phyloP scores from a whole-genome alignment of 2,888 invertebrate genomes.

The Drosophila phalerata region DNA sequence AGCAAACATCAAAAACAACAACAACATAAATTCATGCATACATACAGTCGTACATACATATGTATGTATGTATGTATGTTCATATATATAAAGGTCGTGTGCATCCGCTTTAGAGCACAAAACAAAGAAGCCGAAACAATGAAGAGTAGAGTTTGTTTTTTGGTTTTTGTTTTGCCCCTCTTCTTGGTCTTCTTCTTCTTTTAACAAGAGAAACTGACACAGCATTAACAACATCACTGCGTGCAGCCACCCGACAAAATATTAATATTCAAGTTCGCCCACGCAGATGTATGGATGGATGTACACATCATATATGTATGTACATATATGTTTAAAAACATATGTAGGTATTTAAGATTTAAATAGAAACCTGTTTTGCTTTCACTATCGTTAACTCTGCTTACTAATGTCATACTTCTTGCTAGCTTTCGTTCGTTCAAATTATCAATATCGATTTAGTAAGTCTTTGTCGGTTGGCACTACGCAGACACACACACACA shows the following conservation, averaged over 20 bases:
- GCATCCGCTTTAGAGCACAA: slow-evolving; percentile 48
- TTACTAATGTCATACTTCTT: slow-evolving; percentile 24
- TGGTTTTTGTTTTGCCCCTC: slow-evolving; percentile 30
- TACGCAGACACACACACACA: slow-evolving; percentile 7
- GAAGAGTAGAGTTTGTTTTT: slow-evolving; percentile 36
- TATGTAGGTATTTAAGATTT: slow-evolving; percentile 26
- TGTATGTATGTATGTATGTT: neutral
- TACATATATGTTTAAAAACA: slow-evolving; percentile 5
- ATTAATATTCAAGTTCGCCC: slow-evolving; percentile 66
- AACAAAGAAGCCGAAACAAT: slow-evolving; percentile 53
- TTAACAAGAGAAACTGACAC: slow-evolving; percentile 45
- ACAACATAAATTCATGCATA: neutral
- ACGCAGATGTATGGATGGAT: slow-evolving; percentile 26
- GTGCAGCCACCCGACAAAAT: slow-evolving; percentile 49
- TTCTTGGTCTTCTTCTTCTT: slow-evolving; percentile 34
- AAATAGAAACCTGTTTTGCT: slow-evolving; percentile 35
- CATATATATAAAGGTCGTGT: slow-evolving; percentile 60
- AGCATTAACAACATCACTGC: slow-evolving; percentile 29
- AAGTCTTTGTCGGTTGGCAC: slow-evolving; percentile 49
- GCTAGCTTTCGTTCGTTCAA: slow-evolving; percentile 14
- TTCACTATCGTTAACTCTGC: slow-evolving; percentile 43
- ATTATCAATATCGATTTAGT: slow-evolving; percentile 44
- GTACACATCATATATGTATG: neutral
- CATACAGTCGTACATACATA: slow-evolving; percentile 1
- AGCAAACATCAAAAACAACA: slow-evolving; percentile 35